Evolutionary conservation across 2,888 invertebrate species (phyloP), one percentile per base, ranked within the genome.

Genomic region (Phymatocera aterrima): DNA sequence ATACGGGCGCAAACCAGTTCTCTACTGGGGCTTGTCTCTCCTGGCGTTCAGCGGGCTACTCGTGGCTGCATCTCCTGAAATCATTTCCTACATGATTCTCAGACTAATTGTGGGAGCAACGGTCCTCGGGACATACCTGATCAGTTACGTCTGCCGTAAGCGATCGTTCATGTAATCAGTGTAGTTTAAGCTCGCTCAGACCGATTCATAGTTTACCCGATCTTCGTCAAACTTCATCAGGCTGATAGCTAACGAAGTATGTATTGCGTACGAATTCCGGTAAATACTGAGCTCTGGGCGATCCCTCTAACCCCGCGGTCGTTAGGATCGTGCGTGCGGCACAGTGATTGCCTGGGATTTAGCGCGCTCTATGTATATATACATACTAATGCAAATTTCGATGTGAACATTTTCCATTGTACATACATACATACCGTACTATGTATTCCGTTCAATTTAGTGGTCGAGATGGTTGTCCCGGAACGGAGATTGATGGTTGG

Each of bases 91-190:
- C 85, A 93, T 94, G n/a, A 87, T 94, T 77, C 92, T 94, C 51
- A 91, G 96, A 81, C 89, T 94, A 80, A 87, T 95, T 68, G 93
- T 96, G 28, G 96, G 96, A 18, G 93, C 94, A 15, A 94, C 95
- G 8, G 95, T 95, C 6, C 95, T 95, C 4, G 96, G 96, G 1
- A 94, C 95, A 10, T 96, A 95, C 86, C 91, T 96, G 79, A 95
- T 96, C 24, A 95, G 95, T 60, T 96, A 95, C 89, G 95, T 96
- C 70, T 94, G 96, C 83, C 95, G 95, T 93, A 92, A 91, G 91
- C 21, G 15, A 31, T n/a, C 34, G 54, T 3, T 57, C 8, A 24
- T 12, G 24, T 65, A 72, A 77, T 72, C 31, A 46, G 31, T 80
- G n/a, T n/a, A n/a, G 10, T 21, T 2, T 51, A 21, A 8, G 3